phyloP scores from a whole-genome alignment of 2,113 vertebrate species.

The Antidorcas marsupialis region DNA sequence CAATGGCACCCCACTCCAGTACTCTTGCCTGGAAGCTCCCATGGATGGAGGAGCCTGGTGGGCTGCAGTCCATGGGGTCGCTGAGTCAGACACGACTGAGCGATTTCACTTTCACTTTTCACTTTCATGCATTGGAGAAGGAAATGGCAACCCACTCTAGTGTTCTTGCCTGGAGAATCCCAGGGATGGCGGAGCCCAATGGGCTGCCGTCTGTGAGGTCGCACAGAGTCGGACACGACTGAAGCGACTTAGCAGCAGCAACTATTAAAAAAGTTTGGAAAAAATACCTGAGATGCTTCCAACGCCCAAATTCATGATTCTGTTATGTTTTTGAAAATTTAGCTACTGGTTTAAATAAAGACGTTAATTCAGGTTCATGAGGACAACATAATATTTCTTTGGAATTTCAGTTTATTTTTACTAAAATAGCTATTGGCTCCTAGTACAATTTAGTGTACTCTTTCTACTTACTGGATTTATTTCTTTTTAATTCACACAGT shows the following conservation, averaged over 20 bases:
- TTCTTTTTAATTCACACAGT: constrained; percentile 52
- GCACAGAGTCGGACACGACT: no score
- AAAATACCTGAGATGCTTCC: background rate
- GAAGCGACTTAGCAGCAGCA: background rate
- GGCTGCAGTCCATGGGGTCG: no score
- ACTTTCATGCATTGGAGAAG: no score
- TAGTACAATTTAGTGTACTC: background rate
- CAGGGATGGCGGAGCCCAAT: no score
- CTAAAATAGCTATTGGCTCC: constrained; percentile 32
- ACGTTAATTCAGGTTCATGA: background rate
- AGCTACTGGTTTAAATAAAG: background rate
- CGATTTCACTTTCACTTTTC: no score
- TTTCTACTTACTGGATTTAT: constrained; percentile 44
- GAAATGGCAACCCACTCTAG: no score
- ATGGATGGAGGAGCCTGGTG: no score
- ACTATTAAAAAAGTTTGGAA: background rate
- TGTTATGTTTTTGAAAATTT: background rate
- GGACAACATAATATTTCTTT: constrained; percentile 1
- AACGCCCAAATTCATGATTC: background rate
- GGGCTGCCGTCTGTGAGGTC: no score
- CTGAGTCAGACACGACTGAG: no score
- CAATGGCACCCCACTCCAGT: no score
- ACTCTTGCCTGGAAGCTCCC: no score
- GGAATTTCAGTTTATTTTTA: constrained; percentile 32
- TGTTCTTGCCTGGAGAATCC: no score